Conservation (phyloP, 2,113 vertebrate species). For the Platichthys stellatus region DNA sequence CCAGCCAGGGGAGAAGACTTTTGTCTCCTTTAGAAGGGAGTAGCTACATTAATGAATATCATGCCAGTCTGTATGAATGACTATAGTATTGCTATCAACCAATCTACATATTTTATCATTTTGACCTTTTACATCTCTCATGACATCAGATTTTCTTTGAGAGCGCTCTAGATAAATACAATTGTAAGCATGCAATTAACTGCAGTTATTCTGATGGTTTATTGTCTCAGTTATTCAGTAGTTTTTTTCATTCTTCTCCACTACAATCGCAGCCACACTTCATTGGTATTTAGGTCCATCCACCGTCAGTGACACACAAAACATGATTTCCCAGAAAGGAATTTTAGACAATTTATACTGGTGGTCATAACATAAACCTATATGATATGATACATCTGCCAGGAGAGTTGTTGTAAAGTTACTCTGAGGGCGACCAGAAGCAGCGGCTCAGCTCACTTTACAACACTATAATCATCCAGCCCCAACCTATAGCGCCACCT, state of each 20-base stretch:
- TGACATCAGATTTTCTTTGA: neutral
- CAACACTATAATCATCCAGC: neutral
- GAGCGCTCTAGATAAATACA: neutral
- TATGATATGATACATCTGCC: no score
- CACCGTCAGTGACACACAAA: neutral
- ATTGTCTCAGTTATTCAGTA: neutral
- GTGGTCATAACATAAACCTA: neutral
- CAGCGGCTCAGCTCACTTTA: no score
- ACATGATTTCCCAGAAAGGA: neutral
- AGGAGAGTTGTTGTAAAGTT: neutral
- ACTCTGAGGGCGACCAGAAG: no score
- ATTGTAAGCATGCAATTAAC: neutral
- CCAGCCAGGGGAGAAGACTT: conserved; percentile 17
- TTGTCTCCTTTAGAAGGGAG: conserved; percentile 34
- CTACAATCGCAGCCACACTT: neutral
- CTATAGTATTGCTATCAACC: conserved; percentile 3
- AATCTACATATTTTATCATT: conserved; percentile 14
- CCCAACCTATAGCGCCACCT: neutral
- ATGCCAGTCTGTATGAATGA: conserved; percentile 10
- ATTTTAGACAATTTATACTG: neutral
- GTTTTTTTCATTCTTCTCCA: neutral
- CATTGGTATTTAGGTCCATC: neutral
- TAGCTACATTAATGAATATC: conserved; percentile 3
- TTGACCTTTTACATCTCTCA: conserved; percentile 2
- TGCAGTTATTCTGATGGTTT: neutral